Conservation (phyloP, 2,888 invertebrate genomes). For the Cinara cedri region DNA sequence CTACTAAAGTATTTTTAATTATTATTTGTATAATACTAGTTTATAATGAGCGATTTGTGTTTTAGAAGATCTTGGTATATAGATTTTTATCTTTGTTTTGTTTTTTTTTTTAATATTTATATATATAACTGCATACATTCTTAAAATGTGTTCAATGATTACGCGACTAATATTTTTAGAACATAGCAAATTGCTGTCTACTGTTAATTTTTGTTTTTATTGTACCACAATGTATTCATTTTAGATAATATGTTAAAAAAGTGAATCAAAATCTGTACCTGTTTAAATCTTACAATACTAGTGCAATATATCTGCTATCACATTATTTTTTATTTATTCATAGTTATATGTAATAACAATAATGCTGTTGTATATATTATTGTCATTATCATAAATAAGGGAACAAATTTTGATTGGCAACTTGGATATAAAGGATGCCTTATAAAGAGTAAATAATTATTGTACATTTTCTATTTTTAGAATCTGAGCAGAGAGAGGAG, state of each 20-base stretch:
- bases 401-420: too few relatives aligned
- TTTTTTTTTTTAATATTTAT: slow-evolving; percentile 21
- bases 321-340: neutral
- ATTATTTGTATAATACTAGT: slow-evolving; percentile 51
- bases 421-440: too few relatives aligned
- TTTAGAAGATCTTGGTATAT: slow-evolving; percentile 43
- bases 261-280: slow-evolving; percentile 51
- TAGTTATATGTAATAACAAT: too few relatives aligned
- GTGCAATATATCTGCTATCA: slow-evolving; percentile 43
- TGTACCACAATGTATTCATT: slow-evolving; percentile 38
- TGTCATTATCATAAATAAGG: too few relatives aligned
- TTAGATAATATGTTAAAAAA: slow-evolving; percentile 39
- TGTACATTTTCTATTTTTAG: too few relatives aligned
- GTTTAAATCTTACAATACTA: slow-evolving; percentile 47
- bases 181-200: slow-evolving; percentile 31
- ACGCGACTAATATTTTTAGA: slow-evolving; percentile 33
- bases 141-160: slow-evolving; percentile 15
- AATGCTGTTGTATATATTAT: too few relatives aligned
- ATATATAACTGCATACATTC: slow-evolving; percentile 30
- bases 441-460: too few relatives aligned
- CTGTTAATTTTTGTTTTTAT: slow-evolving; percentile 38
- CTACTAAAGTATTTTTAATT: slow-evolving; percentile 51
- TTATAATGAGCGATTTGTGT: slow-evolving; percentile 47
- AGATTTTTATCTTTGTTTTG: slow-evolving; percentile 25
- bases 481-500: too few relatives aligned